A percentile compares a stretch with the other conserved stretches of the same genome.
phyloP scores from a whole-genome alignment of 1,140 invertebrate species.

The Cecropterus lyciades region DNA sequence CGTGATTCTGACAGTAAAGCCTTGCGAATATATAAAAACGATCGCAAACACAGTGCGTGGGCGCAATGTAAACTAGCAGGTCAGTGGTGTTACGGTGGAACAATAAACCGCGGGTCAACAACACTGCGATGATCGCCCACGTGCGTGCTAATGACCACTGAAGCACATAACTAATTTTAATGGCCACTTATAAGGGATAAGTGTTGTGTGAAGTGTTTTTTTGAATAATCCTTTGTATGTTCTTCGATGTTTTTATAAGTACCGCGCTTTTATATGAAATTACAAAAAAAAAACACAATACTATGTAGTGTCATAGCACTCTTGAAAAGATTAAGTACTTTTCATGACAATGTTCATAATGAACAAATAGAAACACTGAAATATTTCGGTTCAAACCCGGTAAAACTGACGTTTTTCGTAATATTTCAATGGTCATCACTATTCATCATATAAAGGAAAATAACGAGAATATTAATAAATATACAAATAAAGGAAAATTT shows the following conservation, averaged over 20 bases:
- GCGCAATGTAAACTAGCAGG: conserved; percentile 36
- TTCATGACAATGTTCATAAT: too few species aligned
- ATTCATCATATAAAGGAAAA: not conserved
- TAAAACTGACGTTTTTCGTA: too few species aligned
- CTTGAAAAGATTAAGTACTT: too few species aligned
- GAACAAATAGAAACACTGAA: too few species aligned
- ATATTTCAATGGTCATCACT: too few species aligned
- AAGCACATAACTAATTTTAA: conserved; percentile 7
- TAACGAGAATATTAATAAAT: not conserved
- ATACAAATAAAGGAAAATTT: conserved; percentile 1
- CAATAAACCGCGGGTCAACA: conserved; percentile 29
- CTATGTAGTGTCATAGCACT: too few species aligned
- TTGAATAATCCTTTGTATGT: not conserved
- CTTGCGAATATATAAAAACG: not conserved
- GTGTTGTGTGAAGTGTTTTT: conserved; percentile 9
- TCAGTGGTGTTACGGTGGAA: conserved; percentile 31
- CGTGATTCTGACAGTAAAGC: too few species aligned
- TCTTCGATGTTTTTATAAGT: not conserved
- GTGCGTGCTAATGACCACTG: conserved; percentile 32
- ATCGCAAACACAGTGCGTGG: conserved; percentile 13
- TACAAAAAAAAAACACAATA: too few species aligned
- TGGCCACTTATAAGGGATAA: too few species aligned
- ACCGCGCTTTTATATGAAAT: not conserved
- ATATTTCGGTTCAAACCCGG: too few species aligned
- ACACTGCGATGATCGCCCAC: conserved; percentile 14